Evolutionary conservation across 2,113 vertebrate species (phyloP).

Genomic region (Lichenostomus cassidix): DNA sequence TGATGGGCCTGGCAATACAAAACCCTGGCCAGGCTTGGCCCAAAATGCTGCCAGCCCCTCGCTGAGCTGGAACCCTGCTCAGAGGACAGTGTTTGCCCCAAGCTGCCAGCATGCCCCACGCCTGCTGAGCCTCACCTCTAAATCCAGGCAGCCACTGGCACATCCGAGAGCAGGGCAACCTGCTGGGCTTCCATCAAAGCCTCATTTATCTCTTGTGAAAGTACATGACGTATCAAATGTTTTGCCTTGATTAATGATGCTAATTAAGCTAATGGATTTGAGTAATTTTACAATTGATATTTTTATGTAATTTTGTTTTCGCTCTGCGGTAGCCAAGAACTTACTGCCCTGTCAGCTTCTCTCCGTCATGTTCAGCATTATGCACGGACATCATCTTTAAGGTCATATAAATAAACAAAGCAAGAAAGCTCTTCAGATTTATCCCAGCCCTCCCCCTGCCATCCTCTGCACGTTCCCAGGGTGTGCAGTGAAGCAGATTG

Average conservation of each 20-base stretch:
- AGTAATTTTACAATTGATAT: conserved; percentile 65
- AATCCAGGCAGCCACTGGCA: background rate
- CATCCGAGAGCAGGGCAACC: conserved; percentile 8
- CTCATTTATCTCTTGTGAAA: conserved; percentile 62
- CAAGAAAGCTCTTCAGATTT: background rate
- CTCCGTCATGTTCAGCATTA: background rate
- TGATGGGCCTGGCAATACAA: background rate
- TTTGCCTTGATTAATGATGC: conserved; percentile 68
- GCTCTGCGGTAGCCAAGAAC: conserved; percentile 30
- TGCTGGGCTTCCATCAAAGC: conserved; percentile 39
- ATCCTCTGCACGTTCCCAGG: background rate
- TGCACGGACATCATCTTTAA: conserved; percentile 22
- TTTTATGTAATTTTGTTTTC: conserved; percentile 58
- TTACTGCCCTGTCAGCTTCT: conserved; percentile 48
- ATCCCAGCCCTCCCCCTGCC: background rate
- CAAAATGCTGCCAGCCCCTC: background rate
- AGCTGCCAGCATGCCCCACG: background rate
- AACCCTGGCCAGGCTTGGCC: background rate
- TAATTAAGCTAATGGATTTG: conserved; percentile 72
- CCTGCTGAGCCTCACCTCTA: conserved; percentile 4
- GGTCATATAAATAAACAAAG: conserved; percentile 52
- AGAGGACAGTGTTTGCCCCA: fast-evolving
- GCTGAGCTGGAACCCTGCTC: background rate
- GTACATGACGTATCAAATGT: conserved; percentile 65
- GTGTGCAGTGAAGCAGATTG: background rate